Base-by-base conservation (phyloP, 2,797 vertebrate species). In the Periophthalmus magnuspinnatus region DNA sequence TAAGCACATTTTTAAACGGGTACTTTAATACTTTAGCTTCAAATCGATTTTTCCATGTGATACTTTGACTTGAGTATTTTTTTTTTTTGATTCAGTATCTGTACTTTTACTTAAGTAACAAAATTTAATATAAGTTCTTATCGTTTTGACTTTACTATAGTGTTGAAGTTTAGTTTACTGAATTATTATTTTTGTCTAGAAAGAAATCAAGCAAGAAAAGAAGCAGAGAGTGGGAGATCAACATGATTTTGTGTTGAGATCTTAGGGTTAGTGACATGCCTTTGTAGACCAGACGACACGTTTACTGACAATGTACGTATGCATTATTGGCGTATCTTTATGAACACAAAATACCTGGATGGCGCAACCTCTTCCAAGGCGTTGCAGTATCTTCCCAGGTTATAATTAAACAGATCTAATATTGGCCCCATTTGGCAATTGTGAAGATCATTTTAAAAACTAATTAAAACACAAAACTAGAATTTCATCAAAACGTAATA, bases 221-320 rank as follows among this genome's bases (percentile, higher is more conserved):
- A 77, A 67, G 38, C 24, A 72, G 65, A 70, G 2, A 34, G 72
- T 82, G 81, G 65, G 60, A 58, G 82, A 78, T 62, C 79, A 41
- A 57, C 32, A 50, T 60, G 75, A 72, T 86, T 84, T 86, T 80
- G 75, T 78, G 78, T 84, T 84, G 74, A 80, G 75, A 80, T 81
- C 78, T 80, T 73, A 56, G 78, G 77, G 78, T 81, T 82, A 69
- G 68, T 65, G 70, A 57, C 54, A 22, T 22, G n/a, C 24, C 41
- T 36, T 17, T 19, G 47, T 33, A 48, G 55, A 48, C 22, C 34
- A 33, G 19, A 8, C 22, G 32, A 19, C 0, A 28, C 13, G 10
- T 16, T 50, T 32, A 52, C 36, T 9, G 36, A 8, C 2, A 38
- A 10, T 10, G 10, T 38, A 6, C 0, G 9, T 38, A 38, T 5